Evolutionary conservation across 2,113 vertebrate genomes (phyloP).

Genomic region (Eurystomus gularis): DNA sequence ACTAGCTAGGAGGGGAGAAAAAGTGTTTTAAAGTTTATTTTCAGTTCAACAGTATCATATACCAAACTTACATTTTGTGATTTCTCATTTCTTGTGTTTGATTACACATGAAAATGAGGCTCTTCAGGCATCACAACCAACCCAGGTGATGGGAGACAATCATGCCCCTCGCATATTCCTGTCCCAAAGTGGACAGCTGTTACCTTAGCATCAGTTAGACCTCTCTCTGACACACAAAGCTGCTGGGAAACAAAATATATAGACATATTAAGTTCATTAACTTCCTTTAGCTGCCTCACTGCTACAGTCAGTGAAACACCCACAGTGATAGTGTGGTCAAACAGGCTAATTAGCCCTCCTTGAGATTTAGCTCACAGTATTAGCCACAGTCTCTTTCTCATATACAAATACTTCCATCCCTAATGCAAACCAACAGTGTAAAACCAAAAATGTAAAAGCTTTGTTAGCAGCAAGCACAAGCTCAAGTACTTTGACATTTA

Average conservation of each 20-base stretch:
- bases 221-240: neutral
- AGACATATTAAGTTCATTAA: neutral
- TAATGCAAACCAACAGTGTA: neutral
- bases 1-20: neutral
- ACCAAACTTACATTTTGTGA: neutral
- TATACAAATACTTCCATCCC: neutral
- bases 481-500: constrained; percentile 11
- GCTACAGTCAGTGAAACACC: neutral
- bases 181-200: neutral
- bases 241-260: neutral
- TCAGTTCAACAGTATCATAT: neutral
- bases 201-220: neutral
- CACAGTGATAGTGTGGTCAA: neutral
- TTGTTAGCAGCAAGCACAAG: neutral
- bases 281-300: neutral
- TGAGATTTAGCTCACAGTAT: neutral
- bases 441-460: neutral
- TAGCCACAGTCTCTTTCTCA: neutral
- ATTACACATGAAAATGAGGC: neutral
- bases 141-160: neutral
- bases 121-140: neutral
- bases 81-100: neutral
- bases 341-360: neutral
- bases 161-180: neutral
- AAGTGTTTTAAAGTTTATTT: neutral